Base-by-base conservation (phyloP, 1,140 invertebrate genomes). In the Caenorhabditis tropicalis region DNA sequence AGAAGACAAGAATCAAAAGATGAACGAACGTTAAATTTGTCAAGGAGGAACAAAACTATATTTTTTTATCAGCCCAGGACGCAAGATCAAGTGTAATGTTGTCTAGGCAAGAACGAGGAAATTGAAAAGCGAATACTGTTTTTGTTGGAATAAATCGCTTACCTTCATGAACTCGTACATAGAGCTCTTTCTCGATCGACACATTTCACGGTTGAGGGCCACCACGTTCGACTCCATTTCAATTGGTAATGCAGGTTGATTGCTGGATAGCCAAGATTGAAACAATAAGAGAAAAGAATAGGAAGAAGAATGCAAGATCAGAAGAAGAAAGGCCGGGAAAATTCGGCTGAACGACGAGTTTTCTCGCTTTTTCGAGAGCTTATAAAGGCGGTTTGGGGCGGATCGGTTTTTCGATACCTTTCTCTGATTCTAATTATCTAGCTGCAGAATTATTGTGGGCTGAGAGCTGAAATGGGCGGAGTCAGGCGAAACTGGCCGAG, bases 371-470 rank as follows among this genome's bases (percentile, higher is more conserved):
- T 3, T 7, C 6, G 12, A n/a, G 65, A 74, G 65, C 65, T 74
- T 74, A 74, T 74, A 74, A 43, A 74, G 36, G 65, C 36, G 65
- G 65, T 74, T 43, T 46, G 33, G 65, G 65, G 65, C 65, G 65
- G 65, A 74, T 46, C 65, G 65, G 36, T 74, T 74, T 46, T 43
- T 31, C 43, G 65, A 74, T 74, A 74, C 65, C 65, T 29, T 29
- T 74, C 36, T 74, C 65, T 43, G 36, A 74, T 74, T 74, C 65
- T 74, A 74, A 74, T 74, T 74, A 74, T 74, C 36, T 43, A 16
- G n/a, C 65, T 74, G 65, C 65, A 43, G 24, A 43, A 74, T 24
- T 27, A 36, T 65, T 65, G 24, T 29, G 24, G 39, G 39, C 39
- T 16, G 33, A 39, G 21, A 74, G 65, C 65, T 21, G 33, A 24